Evolutionary conservation across 2,888 invertebrate genomes (phyloP).

Genomic region (Phortica okadai): DNA sequence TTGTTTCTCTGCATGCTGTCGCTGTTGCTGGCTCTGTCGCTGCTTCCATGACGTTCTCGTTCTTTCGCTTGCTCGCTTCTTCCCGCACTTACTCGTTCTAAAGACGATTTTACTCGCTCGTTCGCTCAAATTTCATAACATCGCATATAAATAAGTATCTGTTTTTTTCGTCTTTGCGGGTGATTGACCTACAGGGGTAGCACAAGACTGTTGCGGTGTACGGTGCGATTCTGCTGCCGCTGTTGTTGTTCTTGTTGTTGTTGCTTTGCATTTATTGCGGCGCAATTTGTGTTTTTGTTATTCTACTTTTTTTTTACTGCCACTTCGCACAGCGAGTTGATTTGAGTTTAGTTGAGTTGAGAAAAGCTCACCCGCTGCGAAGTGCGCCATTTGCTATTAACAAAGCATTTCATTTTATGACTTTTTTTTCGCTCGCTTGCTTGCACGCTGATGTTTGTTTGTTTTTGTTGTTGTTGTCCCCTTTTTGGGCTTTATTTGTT

Average conservation of each 20-base stretch:
- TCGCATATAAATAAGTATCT: background rate
- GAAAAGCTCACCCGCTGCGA: slow-evolving; percentile 31
- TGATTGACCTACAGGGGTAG: slow-evolving; percentile 4
- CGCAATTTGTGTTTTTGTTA: slow-evolving; percentile 43
- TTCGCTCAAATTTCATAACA: slow-evolving; percentile 15
- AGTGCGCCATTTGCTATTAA: no score
- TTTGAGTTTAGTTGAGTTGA: slow-evolving; percentile 28
- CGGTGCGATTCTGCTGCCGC: background rate
- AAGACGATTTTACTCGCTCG: background rate
- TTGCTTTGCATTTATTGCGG: slow-evolving; percentile 47
- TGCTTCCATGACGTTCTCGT: background rate
- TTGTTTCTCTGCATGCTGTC: no score
- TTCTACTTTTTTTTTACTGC: background rate
- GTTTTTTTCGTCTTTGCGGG: slow-evolving; percentile 3
- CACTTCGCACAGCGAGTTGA: slow-evolving; percentile 8
- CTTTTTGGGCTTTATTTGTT: background rate
- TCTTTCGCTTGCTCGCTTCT: background rate
- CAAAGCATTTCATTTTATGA: slow-evolving; percentile 22
- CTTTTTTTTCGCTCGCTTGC: slow-evolving; percentile 11
- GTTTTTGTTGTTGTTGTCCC: background rate
- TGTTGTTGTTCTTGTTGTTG: background rate
- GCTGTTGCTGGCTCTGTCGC: background rate
- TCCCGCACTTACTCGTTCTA: background rate
- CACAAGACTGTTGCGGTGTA: background rate
- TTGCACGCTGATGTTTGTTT: background rate